A percentile compares a stretch with the other conserved stretches of the same genome.
These are phyloP conservation scores for Pseudomyrmex flavicornis DNA, from an alignment of 1,140 invertebrate genomes.

Conservation along the genomic window DNA sequence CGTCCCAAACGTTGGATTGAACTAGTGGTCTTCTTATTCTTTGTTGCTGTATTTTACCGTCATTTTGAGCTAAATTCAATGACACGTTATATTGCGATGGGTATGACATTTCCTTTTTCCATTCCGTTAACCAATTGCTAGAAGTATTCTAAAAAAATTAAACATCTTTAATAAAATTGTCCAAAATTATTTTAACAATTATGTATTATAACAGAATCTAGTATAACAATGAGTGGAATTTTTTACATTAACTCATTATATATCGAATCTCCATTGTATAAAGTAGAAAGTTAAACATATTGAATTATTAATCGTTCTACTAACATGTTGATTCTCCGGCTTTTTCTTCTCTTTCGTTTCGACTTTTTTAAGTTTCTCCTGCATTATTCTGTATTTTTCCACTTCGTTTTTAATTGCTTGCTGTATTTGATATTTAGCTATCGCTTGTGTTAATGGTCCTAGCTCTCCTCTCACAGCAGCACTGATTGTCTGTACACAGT, in stretches of 20 bases:
- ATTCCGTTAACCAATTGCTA: slow-evolving; percentile 62
- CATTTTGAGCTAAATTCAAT: not conserved
- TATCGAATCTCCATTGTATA: not conserved
- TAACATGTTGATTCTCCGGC: slow-evolving; percentile 37
- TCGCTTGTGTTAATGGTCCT: slow-evolving; percentile 80
- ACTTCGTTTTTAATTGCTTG: slow-evolving; percentile 75
- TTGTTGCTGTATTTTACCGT: not conserved
- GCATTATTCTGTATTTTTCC: slow-evolving; percentile 61
- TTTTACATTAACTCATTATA: too few species aligned
- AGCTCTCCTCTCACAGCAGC: slow-evolving; percentile 81
- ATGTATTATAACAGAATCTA: too few species aligned
- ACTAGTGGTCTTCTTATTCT: slow-evolving; percentile 5
- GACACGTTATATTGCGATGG: not conserved
- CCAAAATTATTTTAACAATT: too few species aligned
- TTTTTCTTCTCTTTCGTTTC: not conserved
- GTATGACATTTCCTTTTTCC: slow-evolving; percentile 55
- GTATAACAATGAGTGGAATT: too few species aligned
- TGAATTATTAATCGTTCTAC: not conserved
- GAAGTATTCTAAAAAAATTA: slow-evolving; percentile 31
- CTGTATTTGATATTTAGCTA: slow-evolving; percentile 80
- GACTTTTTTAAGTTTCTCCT: slow-evolving; percentile 4
- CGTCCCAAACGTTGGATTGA: not conserved
- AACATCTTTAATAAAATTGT: not conserved
- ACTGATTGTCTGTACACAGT: slow-evolving; percentile 70
- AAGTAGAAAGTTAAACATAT: not conserved